Conservation (phyloP, 2,797 vertebrate genomes). For the Characodon lateralis region DNA sequence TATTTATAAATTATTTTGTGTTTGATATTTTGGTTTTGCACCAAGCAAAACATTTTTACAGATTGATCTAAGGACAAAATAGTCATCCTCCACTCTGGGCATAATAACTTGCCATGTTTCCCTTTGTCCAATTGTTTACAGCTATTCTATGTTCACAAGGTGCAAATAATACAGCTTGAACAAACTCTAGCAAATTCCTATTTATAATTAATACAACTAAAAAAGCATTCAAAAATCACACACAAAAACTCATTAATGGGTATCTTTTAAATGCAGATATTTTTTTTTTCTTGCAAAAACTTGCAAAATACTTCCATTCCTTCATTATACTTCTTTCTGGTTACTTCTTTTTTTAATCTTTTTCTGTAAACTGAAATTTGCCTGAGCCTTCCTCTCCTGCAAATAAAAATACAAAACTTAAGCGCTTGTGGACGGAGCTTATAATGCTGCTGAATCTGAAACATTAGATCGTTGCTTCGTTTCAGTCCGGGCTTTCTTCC, state of each 20-base stretch:
- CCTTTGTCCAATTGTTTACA: background rate
- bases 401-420: background rate
- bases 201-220: background rate
- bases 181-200: background rate
- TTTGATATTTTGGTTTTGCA: background rate
- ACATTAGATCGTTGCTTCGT: conserved; percentile 40
- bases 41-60: background rate
- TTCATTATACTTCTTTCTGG: background rate
- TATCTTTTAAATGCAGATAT: background rate
- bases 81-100: background rate
- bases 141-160: background rate
- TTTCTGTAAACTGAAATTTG: background rate
- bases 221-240: background rate
- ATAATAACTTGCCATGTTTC: background rate
- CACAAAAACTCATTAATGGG: background rate
- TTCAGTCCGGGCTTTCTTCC: conserved; percentile 62
- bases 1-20: background rate
- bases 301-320: background rate
- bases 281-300: too few species aligned
- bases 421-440: conserved; percentile 12
- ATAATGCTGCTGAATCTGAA: conserved; percentile 5
- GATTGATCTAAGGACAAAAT: background rate
- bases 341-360: background rate
- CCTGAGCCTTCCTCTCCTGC: conserved; percentile 6
- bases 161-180: background rate